Evolutionary conservation across 2,797 vertebrate genomes (phyloP).

Genomic region (Acanthiza pusilla): DNA sequence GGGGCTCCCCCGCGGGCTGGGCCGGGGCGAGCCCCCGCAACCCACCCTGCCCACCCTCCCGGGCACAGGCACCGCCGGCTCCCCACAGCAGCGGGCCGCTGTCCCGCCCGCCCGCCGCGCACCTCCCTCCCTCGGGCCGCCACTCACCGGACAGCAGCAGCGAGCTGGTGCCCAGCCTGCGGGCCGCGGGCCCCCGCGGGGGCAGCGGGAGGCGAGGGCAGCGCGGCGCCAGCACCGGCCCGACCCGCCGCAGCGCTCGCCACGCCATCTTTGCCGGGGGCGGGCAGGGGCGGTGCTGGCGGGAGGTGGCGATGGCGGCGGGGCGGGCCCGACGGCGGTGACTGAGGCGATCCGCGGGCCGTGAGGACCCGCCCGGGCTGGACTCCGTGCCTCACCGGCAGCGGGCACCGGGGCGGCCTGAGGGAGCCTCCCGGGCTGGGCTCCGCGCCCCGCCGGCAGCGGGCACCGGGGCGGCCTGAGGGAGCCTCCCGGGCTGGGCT

Average conservation of each 20-base stretch:
- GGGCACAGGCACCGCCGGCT: no score
- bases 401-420: background rate
- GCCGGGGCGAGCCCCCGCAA: background rate
- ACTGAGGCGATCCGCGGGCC: background rate
- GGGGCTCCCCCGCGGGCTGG: background rate
- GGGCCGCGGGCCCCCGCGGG: background rate
- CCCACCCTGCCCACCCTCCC: background rate
- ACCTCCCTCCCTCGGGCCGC: background rate
- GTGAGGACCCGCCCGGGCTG: background rate
- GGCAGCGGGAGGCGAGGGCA: background rate
- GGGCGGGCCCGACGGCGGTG: background rate
- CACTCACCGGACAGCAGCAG: constrained; percentile 5
- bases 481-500: background rate
- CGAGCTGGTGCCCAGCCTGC: background rate
- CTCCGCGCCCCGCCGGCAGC: background rate
- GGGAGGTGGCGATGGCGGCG: background rate
- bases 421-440: background rate
- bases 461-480: background rate
- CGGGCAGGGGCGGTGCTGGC: background rate
- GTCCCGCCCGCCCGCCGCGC: background rate
- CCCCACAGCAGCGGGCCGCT: background rate
- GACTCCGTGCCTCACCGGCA: background rate
- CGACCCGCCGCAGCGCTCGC: background rate
- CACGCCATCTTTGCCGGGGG: constrained; percentile 29
- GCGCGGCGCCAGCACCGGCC: background rate